phyloP scores from a whole-genome alignment of 2,888 invertebrate species.

The Diloba caeruleocephala region DNA sequence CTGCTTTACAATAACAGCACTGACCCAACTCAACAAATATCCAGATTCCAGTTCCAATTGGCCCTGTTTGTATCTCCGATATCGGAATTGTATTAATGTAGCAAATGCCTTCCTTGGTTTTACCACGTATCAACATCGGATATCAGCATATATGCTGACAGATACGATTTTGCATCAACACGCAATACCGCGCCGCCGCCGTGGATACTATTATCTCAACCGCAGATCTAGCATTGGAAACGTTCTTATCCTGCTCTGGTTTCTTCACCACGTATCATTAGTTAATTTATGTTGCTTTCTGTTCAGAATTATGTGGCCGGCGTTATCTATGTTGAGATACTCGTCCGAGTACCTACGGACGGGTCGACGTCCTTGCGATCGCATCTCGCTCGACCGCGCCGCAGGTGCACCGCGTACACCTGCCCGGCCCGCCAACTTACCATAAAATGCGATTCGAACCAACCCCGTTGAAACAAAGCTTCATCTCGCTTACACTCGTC shows the following conservation, averaged over 20 bases:
- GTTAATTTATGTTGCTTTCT: constrained; percentile 82
- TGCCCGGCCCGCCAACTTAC: constrained; percentile 85
- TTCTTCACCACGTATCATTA: constrained; percentile 77
- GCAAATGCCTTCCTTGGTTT: constrained; percentile 39
- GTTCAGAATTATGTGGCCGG: constrained; percentile 77
- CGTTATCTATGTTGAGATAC: constrained; percentile 76
- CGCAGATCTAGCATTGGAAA: constrained; percentile 67
- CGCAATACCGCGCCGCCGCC: constrained; percentile 55
- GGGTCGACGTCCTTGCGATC: constrained; percentile 85
- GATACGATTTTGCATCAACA: constrained; percentile 64
- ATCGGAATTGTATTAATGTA: constrained; percentile 46
- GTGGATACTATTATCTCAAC: constrained; percentile 66
- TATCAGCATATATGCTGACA: constrained; percentile 54
- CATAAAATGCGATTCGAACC: constrained; percentile 87
- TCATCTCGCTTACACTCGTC: constrained; percentile 73
- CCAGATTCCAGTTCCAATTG: constrained; percentile 25
- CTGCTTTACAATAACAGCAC: constrained; percentile 16
- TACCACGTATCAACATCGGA: constrained; percentile 40
- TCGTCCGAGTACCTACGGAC: constrained; percentile 64
- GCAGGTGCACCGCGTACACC: constrained; percentile 87
- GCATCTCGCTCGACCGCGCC: constrained; percentile 83
- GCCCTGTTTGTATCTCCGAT: constrained; percentile 16
- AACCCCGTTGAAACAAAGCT: constrained; percentile 80
- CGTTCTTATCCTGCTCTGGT: constrained; percentile 66
- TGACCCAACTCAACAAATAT: constrained; percentile 5